Conservation (phyloP, 2,113 vertebrate species). For the Henicopernis longicauda region DNA sequence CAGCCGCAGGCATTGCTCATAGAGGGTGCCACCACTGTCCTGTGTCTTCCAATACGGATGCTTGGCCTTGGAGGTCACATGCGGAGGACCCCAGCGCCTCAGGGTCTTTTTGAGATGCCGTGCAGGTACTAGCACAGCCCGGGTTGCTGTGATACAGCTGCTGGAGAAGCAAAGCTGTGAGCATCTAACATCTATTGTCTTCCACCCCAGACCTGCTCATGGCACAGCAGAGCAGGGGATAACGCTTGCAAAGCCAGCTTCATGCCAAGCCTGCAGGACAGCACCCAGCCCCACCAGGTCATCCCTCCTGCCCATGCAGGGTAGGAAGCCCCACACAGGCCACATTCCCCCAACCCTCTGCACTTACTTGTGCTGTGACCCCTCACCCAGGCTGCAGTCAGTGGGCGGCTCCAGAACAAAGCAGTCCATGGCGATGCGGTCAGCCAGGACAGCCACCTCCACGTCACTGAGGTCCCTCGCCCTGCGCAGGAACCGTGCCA, state of each 20-base stretch:
- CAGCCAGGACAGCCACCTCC: constrained; percentile 28
- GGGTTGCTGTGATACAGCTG: constrained; percentile 35
- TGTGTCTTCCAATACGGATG: neutral
- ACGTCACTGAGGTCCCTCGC: neutral
- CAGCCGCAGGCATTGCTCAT: constrained; percentile 22
- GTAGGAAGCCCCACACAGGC: neutral
- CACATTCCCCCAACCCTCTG: rapidly evolving
- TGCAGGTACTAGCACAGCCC: constrained; percentile 40
- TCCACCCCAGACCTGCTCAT: too few species aligned
- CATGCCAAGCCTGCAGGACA: neutral
- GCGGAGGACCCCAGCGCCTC: neutral
- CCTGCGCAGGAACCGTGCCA: constrained; percentile 63
- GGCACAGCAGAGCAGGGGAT: neutral
- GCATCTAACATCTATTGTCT: too few species aligned
- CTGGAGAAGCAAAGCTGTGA: neutral
- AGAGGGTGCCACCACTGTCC: neutral
- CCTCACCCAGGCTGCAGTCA: neutral
- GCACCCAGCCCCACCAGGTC: neutral
- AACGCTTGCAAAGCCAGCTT: rapidly evolving
- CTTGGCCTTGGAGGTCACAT: neutral
- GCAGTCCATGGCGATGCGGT: constrained; percentile 57
- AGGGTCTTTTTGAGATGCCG: neutral
- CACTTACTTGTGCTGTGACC: neutral
- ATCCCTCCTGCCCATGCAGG: neutral
- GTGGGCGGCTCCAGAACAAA: constrained; percentile 30